Base-by-base conservation (phyloP, 2,113 vertebrate species). In the Alligator mississippiensis region DNA sequence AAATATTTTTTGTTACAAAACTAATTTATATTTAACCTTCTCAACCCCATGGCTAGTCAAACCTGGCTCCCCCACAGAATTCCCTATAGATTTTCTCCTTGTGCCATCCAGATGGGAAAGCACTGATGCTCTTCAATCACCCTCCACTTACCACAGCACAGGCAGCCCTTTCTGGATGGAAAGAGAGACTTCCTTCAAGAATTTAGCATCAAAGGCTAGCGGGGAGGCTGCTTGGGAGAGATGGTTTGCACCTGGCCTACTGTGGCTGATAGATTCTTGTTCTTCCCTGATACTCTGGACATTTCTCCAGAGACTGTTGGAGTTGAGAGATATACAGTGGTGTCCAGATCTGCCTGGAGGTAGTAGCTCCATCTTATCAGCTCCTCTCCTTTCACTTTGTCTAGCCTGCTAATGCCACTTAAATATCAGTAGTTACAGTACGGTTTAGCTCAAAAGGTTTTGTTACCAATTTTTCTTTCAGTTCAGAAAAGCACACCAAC, bases 241-340 rank as follows among this genome's bases (percentile, higher is more conserved):
- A 72, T 60, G 70, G 70, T 4, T 11, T 72, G 70, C 70, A 30
- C 62, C 58, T n/a, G 58, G 21, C 77, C 81, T 24, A 59, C 47
- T 2, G 0, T 11, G 77, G 4, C 61, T 21, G 24, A 0, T 0
- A 27, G 55, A 57, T 18, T 24, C 38, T 7, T 0, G 3, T 10
- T 21, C 74, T 85, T 30, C 38, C 18, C 21, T 11, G 2, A 0
- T 72, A 21, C 19, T 47, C 70, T 72, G 34, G 34, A 34, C 5
- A 9, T 38, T 82, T 75, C 58, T 64, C 59, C 11, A 28, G 61
- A 61, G 55, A n/a, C 68, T 11, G 70, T 38, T 38, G 70, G 24
- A 72, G 10, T 24, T 38, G 19, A 12, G 70, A 72, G 70, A 21
- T 34, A 38, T 72, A 72, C 34, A 72, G 34, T 34, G 14, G 68